Evolutionary conservation across 1,140 invertebrate species (phyloP).

Genomic region (Bactericera cockerelli): DNA sequence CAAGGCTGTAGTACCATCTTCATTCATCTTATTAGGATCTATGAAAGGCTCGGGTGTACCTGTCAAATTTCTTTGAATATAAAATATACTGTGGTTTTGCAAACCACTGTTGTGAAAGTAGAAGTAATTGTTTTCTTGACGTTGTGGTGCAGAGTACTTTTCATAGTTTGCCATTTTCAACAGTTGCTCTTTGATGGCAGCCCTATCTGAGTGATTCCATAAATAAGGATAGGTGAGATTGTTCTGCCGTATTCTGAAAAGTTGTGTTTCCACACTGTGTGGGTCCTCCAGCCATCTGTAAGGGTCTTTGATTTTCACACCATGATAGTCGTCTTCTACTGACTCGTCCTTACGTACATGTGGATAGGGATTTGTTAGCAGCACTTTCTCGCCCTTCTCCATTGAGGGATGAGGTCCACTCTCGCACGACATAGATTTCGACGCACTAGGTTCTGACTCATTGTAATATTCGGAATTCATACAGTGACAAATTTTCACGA

Average conservation of each 20-base stretch:
- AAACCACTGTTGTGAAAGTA: conserved; percentile 87
- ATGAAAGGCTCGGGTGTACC: conserved; percentile 72
- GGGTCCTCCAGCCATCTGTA: conserved; percentile 97
- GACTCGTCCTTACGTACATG: background rate
- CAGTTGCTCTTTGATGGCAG: conserved; percentile 55
- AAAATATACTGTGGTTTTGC: conserved; percentile 93
- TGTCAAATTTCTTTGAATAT: conserved; percentile 69
- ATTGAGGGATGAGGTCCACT: background rate
- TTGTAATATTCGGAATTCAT: background rate
- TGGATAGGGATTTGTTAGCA: background rate
- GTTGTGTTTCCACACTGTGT: conserved; percentile 76
- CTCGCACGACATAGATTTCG: background rate
- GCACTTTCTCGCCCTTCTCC: background rate
- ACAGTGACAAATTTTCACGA: background rate
- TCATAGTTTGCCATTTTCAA: conserved; percentile 92
- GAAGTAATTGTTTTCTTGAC: conserved; percentile 74
- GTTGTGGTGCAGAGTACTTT: conserved; percentile 77
- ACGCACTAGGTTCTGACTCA: background rate
- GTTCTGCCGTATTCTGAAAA: conserved; percentile 86
- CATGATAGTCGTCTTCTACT: background rate
- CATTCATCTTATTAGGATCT: conserved; percentile 83
- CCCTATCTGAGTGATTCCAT: conserved; percentile 51
- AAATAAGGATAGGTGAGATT: conserved; percentile 73
- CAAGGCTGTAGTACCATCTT: conserved; percentile 85
- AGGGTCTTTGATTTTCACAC: conserved; percentile 64